Conservation (phyloP, 2,888 invertebrate genomes). For the Drosophila neonasuta region DNA sequence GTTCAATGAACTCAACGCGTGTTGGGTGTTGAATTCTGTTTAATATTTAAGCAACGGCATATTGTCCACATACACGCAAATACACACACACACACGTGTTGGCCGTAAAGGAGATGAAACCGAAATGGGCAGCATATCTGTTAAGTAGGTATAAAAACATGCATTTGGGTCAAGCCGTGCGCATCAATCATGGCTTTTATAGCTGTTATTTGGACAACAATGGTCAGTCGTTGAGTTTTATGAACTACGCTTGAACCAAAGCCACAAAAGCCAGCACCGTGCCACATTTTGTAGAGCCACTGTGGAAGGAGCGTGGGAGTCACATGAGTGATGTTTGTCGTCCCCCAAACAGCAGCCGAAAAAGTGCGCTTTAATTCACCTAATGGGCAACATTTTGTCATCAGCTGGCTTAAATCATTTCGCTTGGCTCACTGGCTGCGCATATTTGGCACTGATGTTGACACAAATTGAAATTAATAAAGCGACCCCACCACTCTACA, state of each 20-base stretch:
- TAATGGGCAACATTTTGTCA: constrained; percentile 74
- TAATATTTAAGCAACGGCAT: constrained; percentile 48
- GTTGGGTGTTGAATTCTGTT: constrained; percentile 22
- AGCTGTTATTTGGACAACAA: constrained; percentile 46
- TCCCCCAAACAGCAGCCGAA: constrained; percentile 22
- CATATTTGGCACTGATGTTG: constrained; percentile 71
- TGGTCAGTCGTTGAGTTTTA: constrained; percentile 61
- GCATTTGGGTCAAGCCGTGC: constrained; percentile 75
- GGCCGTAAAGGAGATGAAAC: constrained; percentile 19
- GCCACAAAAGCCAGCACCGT: constrained; percentile 45
- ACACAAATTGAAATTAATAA: constrained; percentile 78
- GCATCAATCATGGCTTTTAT: constrained; percentile 73
- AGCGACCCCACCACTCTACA: constrained; percentile 31
- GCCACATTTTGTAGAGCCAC: constrained; percentile 19
- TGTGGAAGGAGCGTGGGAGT: background rate
- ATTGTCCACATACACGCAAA: constrained; percentile 33
- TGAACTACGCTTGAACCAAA: constrained; percentile 58
- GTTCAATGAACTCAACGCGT: constrained; percentile 60
- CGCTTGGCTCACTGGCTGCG: constrained; percentile 43
- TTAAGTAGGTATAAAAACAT: constrained; percentile 72
- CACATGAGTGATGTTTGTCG: constrained; percentile 49
- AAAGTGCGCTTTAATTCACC: constrained; percentile 68
- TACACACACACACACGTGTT: constrained; percentile 8
- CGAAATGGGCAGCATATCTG: constrained; percentile 50
- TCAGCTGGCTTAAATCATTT: constrained; percentile 75